Conservation (phyloP, 2,113 vertebrate genomes). For the Ameiurus melas region DNA sequence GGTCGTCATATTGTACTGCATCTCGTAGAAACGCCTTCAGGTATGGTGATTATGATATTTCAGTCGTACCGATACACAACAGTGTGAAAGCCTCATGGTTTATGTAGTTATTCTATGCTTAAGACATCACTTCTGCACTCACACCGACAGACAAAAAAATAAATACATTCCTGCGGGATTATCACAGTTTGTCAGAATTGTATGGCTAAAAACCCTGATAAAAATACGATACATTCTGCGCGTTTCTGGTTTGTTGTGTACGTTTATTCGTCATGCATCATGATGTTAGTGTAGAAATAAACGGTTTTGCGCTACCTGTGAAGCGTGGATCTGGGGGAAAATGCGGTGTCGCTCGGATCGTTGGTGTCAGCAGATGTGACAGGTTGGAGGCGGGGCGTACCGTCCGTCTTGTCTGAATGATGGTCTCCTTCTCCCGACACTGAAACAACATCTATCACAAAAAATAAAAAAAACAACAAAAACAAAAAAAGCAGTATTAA, state of each 20-base stretch:
- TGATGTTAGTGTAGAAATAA: background rate
- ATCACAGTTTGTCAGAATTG: background rate
- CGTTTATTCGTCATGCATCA: background rate
- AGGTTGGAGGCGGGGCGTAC: conserved; percentile 51
- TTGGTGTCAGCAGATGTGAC: conserved; percentile 60
- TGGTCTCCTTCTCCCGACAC: conserved; percentile 63
- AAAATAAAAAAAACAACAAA: background rate
- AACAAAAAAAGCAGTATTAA: background rate
- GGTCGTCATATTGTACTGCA: too few relatives aligned
- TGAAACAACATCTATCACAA: conserved; percentile 68
- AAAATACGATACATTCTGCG: background rate
- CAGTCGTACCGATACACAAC: background rate
- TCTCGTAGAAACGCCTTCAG: background rate
- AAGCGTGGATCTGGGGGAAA: conserved; percentile 78
- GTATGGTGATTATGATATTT: background rate
- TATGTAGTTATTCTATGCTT: background rate
- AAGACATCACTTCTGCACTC: background rate
- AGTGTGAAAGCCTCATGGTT: background rate
- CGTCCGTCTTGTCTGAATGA: conserved; percentile 61
- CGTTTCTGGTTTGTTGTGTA: conserved; percentile 10
- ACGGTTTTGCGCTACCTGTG: conserved; percentile 76
- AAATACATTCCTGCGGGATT: too few relatives aligned
- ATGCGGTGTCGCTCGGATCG: conserved; percentile 55
- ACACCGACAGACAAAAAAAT: too few relatives aligned
- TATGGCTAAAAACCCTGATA: background rate